Conservation (phyloP, 1,140 invertebrate genomes). For the Drosophila insularis region DNA sequence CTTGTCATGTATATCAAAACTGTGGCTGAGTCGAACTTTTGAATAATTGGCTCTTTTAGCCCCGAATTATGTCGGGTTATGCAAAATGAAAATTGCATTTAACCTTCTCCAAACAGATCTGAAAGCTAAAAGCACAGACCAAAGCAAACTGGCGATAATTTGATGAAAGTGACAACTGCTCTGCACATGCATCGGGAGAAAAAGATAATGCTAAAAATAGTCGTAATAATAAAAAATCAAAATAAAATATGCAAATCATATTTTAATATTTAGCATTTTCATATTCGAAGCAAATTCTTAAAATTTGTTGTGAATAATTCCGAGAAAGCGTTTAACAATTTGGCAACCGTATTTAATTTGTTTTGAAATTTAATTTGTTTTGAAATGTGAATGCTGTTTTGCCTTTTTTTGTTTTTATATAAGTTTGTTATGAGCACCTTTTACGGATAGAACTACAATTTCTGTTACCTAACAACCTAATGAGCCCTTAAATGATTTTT, state of each 20-base stretch:
- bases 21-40: constrained; percentile 27
- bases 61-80: constrained; percentile 61
- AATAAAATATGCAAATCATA: background rate
- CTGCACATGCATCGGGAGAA: background rate
- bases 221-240: no score
- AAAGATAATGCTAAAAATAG: background rate
- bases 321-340: background rate
- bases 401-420: no score
- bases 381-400: no score
- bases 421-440: no score
- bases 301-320: background rate
- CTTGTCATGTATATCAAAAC: constrained; percentile 51
- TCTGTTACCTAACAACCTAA: no score
- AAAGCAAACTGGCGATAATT: constrained; percentile 50
- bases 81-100: constrained; percentile 60
- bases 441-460: no score
- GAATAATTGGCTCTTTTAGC: constrained; percentile 47
- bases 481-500: no score
- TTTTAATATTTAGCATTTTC: background rate
- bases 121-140: constrained; percentile 36
- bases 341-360: background rate
- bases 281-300: background rate
- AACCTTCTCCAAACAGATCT: constrained; percentile 29
- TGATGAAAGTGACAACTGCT: constrained; percentile 27
- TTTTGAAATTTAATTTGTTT: background rate